Base-by-base conservation (phyloP, 1,140 invertebrate genomes). In the Ceratosolen fusciceps region DNA sequence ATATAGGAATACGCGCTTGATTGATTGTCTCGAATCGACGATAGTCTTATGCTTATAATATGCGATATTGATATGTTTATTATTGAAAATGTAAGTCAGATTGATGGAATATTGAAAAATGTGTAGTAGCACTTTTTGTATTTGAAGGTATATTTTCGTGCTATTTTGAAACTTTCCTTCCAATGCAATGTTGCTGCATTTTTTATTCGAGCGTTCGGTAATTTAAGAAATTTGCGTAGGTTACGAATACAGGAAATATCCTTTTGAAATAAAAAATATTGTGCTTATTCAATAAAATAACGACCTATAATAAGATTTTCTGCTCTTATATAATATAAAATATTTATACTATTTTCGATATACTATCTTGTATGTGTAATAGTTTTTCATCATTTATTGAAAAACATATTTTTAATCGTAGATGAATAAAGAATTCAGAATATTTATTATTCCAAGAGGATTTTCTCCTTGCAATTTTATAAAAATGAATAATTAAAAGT, bases 51-150 rank as follows among this genome's bases (percentile, higher is more conserved):
- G 34, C 34, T 7, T 39, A 62, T 60, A 43, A 43, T 60, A 43
- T 43, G 16, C 5, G 24, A 31, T 74, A 26, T 70, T 47, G 67
- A 70, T 49, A 49, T 47, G 37, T 47, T 70, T 70, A 47, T 47
- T 70, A 65, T 37, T 65, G 31, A 65, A 65, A n/a, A 37, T 65
- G 31, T 19, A 37, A 39, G 39, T n/a, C 9, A 1, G 67, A 47
- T 47, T 5, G n/a, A 16, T 47, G 37, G 1, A 43, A n/a, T 67
- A 24, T 43, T n/a, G n/a, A 68, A 47, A 68, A 47, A 47, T 68
- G 39, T 47, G n/a, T 19, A 31, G 14, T 37, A 0, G 1, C 19
- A 10, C n/a, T 65, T 37, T 8, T 21, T 21, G 60, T 31, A 26
- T 65, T 37, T 31, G 60, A 65, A 37, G 19, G 12, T 37, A 31